phyloP scores from a whole-genome alignment of 2,113 vertebrate genomes.

The Hemicordylus capensis region DNA sequence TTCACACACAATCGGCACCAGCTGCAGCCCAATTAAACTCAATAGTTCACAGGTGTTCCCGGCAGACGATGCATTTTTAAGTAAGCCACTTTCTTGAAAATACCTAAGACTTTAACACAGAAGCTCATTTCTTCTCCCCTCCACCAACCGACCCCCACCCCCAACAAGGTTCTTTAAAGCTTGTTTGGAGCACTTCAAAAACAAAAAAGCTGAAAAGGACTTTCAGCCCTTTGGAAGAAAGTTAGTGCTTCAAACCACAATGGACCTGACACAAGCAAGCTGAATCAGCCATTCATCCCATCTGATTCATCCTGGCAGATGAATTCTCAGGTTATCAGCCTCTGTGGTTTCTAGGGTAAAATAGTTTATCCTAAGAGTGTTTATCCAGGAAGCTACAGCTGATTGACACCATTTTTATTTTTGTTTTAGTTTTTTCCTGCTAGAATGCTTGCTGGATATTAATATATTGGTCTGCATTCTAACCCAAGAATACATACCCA shows the following conservation, averaged over 20 bases:
- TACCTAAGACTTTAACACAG: constrained; percentile 73
- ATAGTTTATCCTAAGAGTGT: constrained; percentile 37
- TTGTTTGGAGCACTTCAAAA: constrained; percentile 74
- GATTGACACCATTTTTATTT: constrained; percentile 21
- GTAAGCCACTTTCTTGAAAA: constrained; percentile 76
- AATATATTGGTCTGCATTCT: neutral
- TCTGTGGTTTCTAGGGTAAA: neutral
- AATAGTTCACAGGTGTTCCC: constrained; percentile 79
- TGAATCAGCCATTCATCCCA: constrained; percentile 35
- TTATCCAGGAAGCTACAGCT: constrained; percentile 13
- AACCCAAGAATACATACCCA: no score
- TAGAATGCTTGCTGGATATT: neutral
- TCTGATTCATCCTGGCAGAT: constrained; percentile 18
- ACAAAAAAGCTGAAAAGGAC: constrained; percentile 74
- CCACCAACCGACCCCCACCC: neutral
- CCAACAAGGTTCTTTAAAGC: constrained; percentile 65
- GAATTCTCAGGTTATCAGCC: constrained; percentile 19
- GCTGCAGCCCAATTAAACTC: constrained; percentile 79
- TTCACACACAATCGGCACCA: constrained; percentile 65
- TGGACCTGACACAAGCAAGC: constrained; percentile 35
- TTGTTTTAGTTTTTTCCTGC: constrained; percentile 36
- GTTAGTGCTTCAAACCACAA: constrained; percentile 56
- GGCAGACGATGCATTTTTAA: constrained; percentile 63
- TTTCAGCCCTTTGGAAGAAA: constrained; percentile 50
- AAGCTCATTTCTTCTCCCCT: constrained; percentile 53